phyloP scores from a whole-genome alignment of 2,113 vertebrate species.

The Entomyzon cyanotis region DNA sequence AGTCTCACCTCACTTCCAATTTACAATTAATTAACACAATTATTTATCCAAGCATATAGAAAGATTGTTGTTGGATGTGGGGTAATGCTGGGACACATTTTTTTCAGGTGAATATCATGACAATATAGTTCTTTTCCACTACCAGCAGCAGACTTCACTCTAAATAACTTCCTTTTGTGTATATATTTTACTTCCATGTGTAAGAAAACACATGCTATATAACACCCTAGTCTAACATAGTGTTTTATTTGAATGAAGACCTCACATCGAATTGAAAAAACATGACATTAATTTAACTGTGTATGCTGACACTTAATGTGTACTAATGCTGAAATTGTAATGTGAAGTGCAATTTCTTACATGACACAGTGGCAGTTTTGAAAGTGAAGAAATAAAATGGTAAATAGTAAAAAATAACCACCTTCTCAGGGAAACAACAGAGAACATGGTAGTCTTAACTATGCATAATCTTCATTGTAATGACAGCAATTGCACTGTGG shows the following conservation, averaged over 20 bases:
- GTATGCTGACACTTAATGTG: background rate
- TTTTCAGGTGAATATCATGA: background rate
- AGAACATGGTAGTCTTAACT: background rate
- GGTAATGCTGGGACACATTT: background rate
- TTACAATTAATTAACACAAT: background rate
- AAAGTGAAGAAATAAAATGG: background rate
- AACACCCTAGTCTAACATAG: background rate
- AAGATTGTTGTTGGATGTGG: background rate
- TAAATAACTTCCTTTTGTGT: background rate
- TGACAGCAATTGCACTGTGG: background rate
- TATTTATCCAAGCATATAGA: background rate
- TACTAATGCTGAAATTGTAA: background rate
- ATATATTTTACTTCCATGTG: background rate
- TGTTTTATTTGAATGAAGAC: background rate
- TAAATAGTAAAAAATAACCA: background rate
- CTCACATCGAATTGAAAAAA: background rate
- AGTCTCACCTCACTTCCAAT: background rate
- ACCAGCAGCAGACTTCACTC: background rate
- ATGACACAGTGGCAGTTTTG: background rate
- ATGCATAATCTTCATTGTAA: background rate
- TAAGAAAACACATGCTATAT: background rate
- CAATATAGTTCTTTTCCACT: background rate
- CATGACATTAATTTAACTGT: background rate
- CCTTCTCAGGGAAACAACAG: background rate
- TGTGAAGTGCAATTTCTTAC: background rate